Evolutionary conservation across 2,888 invertebrate genomes (phyloP), one percentile per base, ranked within the genome.

Genomic region (Sclerodermus sp.): DNA sequence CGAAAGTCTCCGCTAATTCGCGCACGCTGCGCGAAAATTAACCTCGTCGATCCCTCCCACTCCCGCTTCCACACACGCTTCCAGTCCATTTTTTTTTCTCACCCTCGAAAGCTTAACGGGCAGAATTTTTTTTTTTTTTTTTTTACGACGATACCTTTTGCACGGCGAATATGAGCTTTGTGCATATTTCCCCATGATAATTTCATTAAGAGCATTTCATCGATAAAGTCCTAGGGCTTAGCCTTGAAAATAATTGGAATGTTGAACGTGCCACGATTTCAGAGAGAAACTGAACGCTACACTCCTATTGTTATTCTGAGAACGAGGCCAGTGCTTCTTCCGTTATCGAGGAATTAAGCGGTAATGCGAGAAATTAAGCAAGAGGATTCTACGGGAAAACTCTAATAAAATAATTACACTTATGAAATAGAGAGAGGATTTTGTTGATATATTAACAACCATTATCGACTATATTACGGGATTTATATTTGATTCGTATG

Each of bases 261-360:
- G 46, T 43, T 37, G 55, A 55, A 57, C 57, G 60, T 55, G 58
- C 51, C 45, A 37, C 15, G 31, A 44, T 31, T 39, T 47, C 47
- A 14, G 31, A 42, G 47, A 13, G 29, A 42, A 38, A 23, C 23
- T 23, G 23, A 23, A 23, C 23, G 23, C 23, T 23, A 23, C 23
- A 23, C 42, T 41, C 40, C 54, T 38, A 63, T 62, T 63, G 60
- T 63, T 62, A 62, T 62, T 62, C 62, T 45, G 42, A n/a, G 46
- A 45, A 53, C 51, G 53, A 52, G 36, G 49, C 30, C 51, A 36
- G 51, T 55, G 51, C 51, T 44, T 47, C 45, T 45, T 44, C 52
- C 58, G 58, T 64, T 61, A 63, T 63, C 64, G 58, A 52, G 58
- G 53, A 64, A 64, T 63, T 64, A 63, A 57, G 53, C 46, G 55